Evolutionary conservation across 1,140 invertebrate genomes (phyloP).

Genomic region (Drosophila paulistorum): DNA sequence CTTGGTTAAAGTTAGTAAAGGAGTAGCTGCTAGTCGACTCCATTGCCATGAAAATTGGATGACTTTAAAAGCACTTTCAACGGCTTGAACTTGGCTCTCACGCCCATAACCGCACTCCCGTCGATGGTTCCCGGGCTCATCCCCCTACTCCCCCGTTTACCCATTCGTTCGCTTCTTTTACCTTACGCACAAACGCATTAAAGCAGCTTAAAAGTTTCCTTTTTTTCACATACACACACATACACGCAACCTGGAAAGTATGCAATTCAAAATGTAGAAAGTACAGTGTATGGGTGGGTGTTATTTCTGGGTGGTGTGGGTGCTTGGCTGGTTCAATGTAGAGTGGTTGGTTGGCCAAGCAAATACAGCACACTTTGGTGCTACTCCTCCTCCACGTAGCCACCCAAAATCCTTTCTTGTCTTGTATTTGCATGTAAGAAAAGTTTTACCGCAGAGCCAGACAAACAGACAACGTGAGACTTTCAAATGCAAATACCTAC

Average conservation of each 20-base stretch:
- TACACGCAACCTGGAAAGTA: constrained; percentile 73
- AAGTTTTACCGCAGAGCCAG: constrained; percentile 76
- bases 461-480: constrained; percentile 78
- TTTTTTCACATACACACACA: constrained; percentile 54
- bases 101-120: constrained; percentile 29
- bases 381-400: neutral
- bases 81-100: constrained; percentile 73
- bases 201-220: constrained; percentile 73
- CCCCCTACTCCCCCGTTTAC: neutral
- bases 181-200: constrained; percentile 77
- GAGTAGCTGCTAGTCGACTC: constrained; percentile 23
- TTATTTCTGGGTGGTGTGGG: neutral
- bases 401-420: constrained; percentile 7
- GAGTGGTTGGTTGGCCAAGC: constrained; percentile 21
- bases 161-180: neutral
- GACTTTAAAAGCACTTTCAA: constrained; percentile 79
- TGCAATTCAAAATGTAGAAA: constrained; percentile 65
- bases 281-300: constrained; percentile 2
- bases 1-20: neutral
- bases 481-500: constrained; percentile 55
- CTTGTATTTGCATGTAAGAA: constrained; percentile 69
- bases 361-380: constrained; percentile 42
- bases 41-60: constrained; percentile 20
- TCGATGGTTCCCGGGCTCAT: constrained; percentile 16
- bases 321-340: neutral